phyloP scores from a whole-genome alignment of 2,113 vertebrate species.

The Carassius gibelio region DNA sequence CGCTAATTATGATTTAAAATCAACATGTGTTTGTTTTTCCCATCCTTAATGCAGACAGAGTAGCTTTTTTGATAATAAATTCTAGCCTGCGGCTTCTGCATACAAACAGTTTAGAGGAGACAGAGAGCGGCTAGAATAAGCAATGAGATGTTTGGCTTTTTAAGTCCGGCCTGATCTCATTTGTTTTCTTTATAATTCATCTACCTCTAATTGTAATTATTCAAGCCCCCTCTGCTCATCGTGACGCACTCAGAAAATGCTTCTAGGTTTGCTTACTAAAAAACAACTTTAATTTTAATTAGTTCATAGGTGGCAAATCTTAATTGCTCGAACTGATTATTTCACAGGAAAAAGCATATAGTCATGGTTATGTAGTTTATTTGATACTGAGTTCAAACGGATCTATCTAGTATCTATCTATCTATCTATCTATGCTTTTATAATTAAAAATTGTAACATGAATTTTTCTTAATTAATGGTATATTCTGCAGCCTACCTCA shows the following conservation, averaged over 20 bases:
- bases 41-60: conserved; percentile 32
- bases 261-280: neutral
- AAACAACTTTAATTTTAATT: neutral
- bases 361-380: too few species aligned
- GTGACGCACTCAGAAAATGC: neutral
- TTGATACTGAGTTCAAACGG: too few species aligned
- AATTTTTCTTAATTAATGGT: too few species aligned
- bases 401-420: too few species aligned
- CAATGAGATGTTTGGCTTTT: conserved; percentile 24
- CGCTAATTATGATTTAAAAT: conserved; percentile 25
- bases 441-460: too few species aligned
- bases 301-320: neutral
- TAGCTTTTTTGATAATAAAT: conserved; percentile 22
- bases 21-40: conserved; percentile 33
- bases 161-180: conserved; percentile 23
- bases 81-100: conserved; percentile 8
- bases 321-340: neutral
- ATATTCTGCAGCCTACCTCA: too few species aligned
- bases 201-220: conserved; percentile 16
- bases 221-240: neutral
- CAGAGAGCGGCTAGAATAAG: conserved; percentile 12
- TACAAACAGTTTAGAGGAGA: conserved; percentile 35
- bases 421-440: too few species aligned
- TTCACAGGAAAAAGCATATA: too few species aligned
- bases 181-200: conserved; percentile 40